Percentiles rank a stretch among this genome's conserved stretches.
Conservation (phyloP, 1,140 invertebrate species). For the Sycobia sp. region DNA sequence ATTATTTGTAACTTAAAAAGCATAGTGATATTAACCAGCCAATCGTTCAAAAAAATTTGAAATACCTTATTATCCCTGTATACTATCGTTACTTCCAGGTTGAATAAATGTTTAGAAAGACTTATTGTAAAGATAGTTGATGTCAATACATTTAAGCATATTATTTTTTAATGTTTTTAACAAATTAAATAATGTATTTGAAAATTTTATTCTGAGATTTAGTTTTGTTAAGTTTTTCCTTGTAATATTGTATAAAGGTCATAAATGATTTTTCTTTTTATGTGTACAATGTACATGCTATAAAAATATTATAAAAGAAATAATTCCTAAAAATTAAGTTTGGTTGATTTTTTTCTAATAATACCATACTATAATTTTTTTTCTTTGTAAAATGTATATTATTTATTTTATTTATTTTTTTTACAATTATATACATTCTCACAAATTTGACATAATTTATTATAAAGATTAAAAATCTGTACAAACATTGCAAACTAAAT, state of each 20-base stretch:
- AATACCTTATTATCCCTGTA: constrained; percentile 33
- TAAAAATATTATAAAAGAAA: constrained; percentile 25
- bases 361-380: constrained; percentile 3
- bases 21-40: constrained; percentile 29
- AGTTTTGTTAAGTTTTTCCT: constrained; percentile 32
- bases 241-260: constrained; percentile 21
- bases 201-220: constrained; percentile 7
- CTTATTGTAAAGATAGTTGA: constrained; percentile 12
- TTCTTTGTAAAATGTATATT: not conserved
- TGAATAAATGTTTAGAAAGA: constrained; percentile 58
- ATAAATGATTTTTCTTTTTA: constrained; percentile 16
- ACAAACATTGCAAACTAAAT: too few relatives aligned
- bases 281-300: too few relatives aligned
- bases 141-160: constrained; percentile 10
- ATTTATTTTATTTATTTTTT: constrained; percentile 1
- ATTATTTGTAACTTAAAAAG: constrained; percentile 21
- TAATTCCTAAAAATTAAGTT: constrained; percentile 27
- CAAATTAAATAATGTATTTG: constrained; percentile 8
- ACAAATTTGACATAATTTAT: too few relatives aligned
- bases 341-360: constrained; percentile 3
- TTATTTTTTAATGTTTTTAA: constrained; percentile 4
- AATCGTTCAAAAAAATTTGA: constrained; percentile 20
- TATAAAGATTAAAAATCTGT: too few relatives aligned
- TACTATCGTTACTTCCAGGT: constrained; percentile 50
- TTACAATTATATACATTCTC: too few relatives aligned